Evolutionary conservation across 1,140 invertebrate genomes (phyloP), one percentile per base, ranked within the genome.

Genomic region (Trichonephila clavipes): DNA sequence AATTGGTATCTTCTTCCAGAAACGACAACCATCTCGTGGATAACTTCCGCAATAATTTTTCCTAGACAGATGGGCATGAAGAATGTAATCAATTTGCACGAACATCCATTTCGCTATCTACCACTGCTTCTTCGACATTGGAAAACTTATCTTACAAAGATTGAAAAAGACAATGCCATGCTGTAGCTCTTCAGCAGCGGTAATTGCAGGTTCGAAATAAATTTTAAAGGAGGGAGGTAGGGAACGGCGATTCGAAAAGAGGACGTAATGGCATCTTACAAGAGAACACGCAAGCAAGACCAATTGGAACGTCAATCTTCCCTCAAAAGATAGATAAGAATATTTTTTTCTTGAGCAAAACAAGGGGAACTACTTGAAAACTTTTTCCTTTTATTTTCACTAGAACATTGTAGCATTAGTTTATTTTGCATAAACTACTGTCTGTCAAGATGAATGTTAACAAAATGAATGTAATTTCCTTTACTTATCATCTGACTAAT

Each of bases 71-170:
- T 28, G 34, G 24, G 72, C 21, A 24, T 8, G 66, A 69, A 24
- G 21, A 69, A 69, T 69, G 66, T 69, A 28, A 77, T 77, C 72
- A 40, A 14, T 77, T 77, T 77, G 72, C 72, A 77, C 72, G 72
- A 77, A 77, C 72, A 40, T 34, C 72, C 18, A 40, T 77, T 77
- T 77, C 18, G 72, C 21, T 64, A 64, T 7, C 51, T 51, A 12
- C 51, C 51, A 12, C 62, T 64, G 18, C 16, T 64, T 19, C 14
- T 40, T 77, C 24, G 69, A 77, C 28, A 77, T 77, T 28, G 2
- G 18, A 77, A 18, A 12, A 77, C 24, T 34, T 40, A 77, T 69
- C 66, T 16, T 18, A 34, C 24, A 77, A 0, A 40, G 72, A 34
- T 64, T 16, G 72, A 14, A 14, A 77, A 12, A 28, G 28, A 40